phyloP scores from a whole-genome alignment of 2,888 invertebrate species.

The Podotricha telesiphe region DNA sequence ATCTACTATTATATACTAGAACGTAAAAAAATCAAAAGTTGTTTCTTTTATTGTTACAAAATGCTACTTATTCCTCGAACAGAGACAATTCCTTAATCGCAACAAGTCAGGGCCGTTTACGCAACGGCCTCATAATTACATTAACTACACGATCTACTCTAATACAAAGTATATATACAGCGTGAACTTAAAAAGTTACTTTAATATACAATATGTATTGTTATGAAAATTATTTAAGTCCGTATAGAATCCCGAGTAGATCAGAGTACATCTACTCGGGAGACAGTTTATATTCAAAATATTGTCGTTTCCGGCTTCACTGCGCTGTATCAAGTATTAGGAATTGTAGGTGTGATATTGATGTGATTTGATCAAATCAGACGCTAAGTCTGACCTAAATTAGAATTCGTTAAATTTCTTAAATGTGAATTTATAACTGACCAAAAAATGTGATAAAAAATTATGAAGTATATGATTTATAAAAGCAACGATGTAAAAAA shows the following conservation, averaged over 20 bases:
- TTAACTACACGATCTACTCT: conserved; percentile 80
- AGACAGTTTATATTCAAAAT: neutral
- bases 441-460: too few species aligned
- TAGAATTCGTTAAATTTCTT: too few species aligned
- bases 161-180: conserved; percentile 55
- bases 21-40: neutral
- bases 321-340: too few species aligned
- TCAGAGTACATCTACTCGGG: neutral
- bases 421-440: too few species aligned
- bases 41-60: conserved; percentile 43
- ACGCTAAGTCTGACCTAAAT: too few species aligned
- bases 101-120: conserved; percentile 79
- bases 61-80: conserved; percentile 61
- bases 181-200: conserved; percentile 45
- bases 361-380: too few species aligned
- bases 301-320: neutral
- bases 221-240: neutral
- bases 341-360: too few species aligned
- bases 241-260: too few species aligned
- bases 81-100: conserved; percentile 76
- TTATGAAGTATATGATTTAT: too few species aligned
- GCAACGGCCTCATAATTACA: conserved; percentile 82
- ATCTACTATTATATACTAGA: neutral
- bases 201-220: neutral
- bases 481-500: neutral